Percentiles rank a stretch among this genome's conserved stretches.
Evolutionary conservation across 23 tunicate genomes (phyloP).

Genomic region (Styela clava): DNA sequence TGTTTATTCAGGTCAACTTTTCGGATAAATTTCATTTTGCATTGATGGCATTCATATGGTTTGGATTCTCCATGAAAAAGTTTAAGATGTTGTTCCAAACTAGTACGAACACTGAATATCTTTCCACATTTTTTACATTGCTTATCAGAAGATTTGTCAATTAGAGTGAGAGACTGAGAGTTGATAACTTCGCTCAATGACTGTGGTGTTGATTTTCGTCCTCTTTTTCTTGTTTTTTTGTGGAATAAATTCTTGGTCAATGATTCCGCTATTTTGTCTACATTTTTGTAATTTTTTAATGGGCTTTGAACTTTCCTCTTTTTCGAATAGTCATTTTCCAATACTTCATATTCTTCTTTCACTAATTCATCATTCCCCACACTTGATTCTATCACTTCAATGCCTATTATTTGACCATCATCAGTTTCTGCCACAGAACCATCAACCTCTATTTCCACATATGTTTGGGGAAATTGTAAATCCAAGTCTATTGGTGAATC

Average conservation of each 20-base stretch:
- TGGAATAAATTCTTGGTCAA: not conserved
- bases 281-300: too few species aligned
- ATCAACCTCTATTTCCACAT: not conserved
- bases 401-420: too few species aligned
- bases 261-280: not conserved
- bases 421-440: too few species aligned
- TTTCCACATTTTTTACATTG: constrained; percentile 1
- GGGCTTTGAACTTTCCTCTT: too few species aligned
- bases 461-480: not conserved
- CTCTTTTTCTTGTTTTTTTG: not conserved
- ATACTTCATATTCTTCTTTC: too few species aligned
- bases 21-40: not conserved
- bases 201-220: not conserved
- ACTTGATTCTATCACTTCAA: too few species aligned
- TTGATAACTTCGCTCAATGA: not conserved
- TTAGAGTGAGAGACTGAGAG: not conserved
- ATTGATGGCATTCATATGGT: not conserved
- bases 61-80: not conserved
- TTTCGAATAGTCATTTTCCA: too few species aligned
- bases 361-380: too few species aligned
- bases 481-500: too few species aligned
- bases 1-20: not conserved
- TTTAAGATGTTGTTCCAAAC: not conserved
- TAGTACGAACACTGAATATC: not conserved
- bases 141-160: not conserved